A percentile compares a stretch with the other conserved stretches of the same genome.
phyloP scores from a whole-genome alignment of 2,797 vertebrate species.

The Tangara arthus region DNA sequence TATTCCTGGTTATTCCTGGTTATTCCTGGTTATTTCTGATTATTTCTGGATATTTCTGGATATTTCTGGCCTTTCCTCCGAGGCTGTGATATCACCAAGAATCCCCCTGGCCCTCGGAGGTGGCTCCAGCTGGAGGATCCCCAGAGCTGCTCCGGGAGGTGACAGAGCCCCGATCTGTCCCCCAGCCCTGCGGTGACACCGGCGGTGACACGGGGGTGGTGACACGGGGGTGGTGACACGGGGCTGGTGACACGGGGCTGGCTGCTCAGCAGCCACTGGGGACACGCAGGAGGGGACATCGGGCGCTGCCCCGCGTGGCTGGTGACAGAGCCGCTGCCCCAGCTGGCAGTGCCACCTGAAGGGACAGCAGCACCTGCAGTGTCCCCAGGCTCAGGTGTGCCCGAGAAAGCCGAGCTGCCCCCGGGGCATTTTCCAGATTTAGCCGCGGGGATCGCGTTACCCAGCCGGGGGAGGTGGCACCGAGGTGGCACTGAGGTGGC shows the following conservation, averaged over 20 bases:
- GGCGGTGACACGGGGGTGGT: accelerated
- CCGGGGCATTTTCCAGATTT: conserved; percentile 60
- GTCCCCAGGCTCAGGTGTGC: not conserved
- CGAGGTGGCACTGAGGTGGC: too few species aligned
- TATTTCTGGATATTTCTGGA: not conserved
- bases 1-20: too few species aligned
- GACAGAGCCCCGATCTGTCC: not conserved
- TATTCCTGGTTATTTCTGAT: too few species aligned
- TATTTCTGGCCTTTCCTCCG: not conserved
- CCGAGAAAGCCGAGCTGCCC: conserved; percentile 47
- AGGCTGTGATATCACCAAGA: not conserved
- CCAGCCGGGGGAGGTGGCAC: not conserved
- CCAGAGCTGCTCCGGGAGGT: not conserved
- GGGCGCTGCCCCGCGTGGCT: not conserved
- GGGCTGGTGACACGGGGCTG: accelerated
- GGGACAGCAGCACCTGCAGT: not conserved
- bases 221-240: too few species aligned
- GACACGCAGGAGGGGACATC: not conserved
- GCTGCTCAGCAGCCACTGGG: not conserved
- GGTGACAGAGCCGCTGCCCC: not conserved
- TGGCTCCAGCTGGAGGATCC: not conserved
- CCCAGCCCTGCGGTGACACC: not conserved
- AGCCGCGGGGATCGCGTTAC: conserved; percentile 26
- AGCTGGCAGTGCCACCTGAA: accelerated
- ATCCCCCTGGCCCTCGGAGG: accelerated